Conservation (phyloP, 2,888 invertebrate species). For the Thymelicus acteon region DNA sequence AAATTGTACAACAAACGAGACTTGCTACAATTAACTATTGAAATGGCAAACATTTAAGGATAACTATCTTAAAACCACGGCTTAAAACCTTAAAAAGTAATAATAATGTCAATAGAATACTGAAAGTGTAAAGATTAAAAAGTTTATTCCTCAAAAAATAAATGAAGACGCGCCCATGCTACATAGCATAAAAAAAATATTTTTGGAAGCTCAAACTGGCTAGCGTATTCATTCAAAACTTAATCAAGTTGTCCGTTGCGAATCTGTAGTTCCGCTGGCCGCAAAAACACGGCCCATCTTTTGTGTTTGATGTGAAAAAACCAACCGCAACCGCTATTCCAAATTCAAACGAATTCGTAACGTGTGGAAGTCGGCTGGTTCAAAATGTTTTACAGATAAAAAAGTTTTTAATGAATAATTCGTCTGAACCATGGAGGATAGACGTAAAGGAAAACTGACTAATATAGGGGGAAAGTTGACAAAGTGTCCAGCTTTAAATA, state of each 20-base stretch:
- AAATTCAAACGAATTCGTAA: constrained; percentile 28
- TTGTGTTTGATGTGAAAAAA: constrained; percentile 24
- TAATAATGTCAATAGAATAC: not conserved
- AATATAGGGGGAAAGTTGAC: no score
- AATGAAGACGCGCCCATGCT: no score
- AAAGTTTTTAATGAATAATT: constrained; percentile 1
- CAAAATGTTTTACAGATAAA: not conserved
- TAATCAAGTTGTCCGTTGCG: constrained; percentile 16
- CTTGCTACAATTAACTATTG: not conserved
- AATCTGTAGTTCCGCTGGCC: constrained; percentile 5
- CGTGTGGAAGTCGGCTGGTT: not conserved
- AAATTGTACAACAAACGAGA: not conserved
- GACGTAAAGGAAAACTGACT: no score
- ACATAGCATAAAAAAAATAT: not conserved
- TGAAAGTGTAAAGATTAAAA: not conserved
- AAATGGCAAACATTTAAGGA: not conserved
- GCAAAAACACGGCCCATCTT: constrained; percentile 21
- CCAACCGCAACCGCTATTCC: constrained; percentile 15
- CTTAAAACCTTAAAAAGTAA: no score
- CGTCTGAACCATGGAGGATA: no score
- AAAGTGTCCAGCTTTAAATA: no score
- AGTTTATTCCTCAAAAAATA: not conserved
- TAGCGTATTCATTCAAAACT: constrained; percentile 18
- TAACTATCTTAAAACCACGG: not conserved
- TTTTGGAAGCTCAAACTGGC: not conserved